phyloP scores from a whole-genome alignment of 2,113 vertebrate genomes.

The Cichladusa arquata region DNA sequence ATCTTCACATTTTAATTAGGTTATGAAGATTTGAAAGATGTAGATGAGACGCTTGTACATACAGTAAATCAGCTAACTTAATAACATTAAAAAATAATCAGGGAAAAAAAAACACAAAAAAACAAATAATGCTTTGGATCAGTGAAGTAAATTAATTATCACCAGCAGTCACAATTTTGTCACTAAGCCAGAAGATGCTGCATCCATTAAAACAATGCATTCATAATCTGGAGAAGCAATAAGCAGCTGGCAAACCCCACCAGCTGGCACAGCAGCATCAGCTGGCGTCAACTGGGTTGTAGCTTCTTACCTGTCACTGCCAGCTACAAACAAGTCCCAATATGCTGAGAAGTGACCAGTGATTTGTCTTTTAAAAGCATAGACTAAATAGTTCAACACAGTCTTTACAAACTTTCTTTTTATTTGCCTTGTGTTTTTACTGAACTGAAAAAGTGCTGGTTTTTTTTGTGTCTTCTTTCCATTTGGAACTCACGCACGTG shows the following conservation, averaged over 20 bases:
- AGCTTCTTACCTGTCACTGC: conserved; percentile 47
- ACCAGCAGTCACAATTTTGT: conserved; percentile 33
- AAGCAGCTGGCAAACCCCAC: background rate
- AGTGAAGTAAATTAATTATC: background rate
- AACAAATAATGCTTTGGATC: background rate
- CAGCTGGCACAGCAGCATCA: background rate
- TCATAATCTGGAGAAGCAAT: background rate
- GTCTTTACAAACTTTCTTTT: conserved; percentile 33
- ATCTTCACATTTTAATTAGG: background rate
- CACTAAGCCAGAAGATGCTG: conserved; percentile 2
- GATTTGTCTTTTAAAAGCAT: conserved; percentile 31
- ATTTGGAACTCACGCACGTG: background rate
- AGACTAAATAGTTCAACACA: conserved; percentile 23
- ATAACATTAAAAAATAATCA: background rate
- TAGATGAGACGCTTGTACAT: background rate
- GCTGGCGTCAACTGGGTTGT: background rate
- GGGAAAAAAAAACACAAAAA: background rate
- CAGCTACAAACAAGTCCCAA: background rate
- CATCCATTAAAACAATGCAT: background rate
- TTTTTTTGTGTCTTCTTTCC: background rate
- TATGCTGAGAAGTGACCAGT: conserved; percentile 18
- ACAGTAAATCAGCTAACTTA: conserved; percentile 16
- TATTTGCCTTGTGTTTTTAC: background rate
- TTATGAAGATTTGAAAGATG: background rate
- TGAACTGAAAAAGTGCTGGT: background rate